Conservation (phyloP, 2,797 vertebrate species). For the Micrastur ruficollis region DNA sequence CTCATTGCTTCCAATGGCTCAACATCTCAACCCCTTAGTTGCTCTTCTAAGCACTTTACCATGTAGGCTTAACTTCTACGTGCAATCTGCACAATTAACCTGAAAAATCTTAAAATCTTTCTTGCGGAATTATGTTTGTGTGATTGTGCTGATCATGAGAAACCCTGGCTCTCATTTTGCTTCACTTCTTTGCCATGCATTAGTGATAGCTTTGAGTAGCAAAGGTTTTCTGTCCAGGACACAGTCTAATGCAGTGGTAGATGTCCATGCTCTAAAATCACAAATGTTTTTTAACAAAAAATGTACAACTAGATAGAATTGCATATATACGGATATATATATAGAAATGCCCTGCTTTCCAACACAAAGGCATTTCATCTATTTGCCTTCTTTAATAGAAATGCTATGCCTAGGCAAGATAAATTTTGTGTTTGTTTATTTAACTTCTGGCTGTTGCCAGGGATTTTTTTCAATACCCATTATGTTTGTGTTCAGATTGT, state of each 20-base stretch:
- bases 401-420: not conserved
- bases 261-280: not conserved
- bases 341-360: not conserved
- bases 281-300: not conserved
- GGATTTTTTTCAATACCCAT: constrained; percentile 11
- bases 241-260: not conserved
- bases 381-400: not conserved
- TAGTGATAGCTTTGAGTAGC: constrained; percentile 17
- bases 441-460: constrained; percentile 8
- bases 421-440: constrained; percentile 39
- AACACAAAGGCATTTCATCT: not conserved
- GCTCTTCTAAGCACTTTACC: not conserved
- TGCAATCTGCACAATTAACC: constrained; percentile 9
- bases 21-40: not conserved
- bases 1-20: not conserved
- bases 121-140: not conserved
- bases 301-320: not conserved
- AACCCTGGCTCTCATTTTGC: not conserved
- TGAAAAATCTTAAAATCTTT: constrained; percentile 35
- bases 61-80: not conserved
- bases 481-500: constrained; percentile 23
- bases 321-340: not conserved
- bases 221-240: constrained; percentile 9
- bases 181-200: not conserved
- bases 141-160: not conserved